phyloP scores from a whole-genome alignment of 2,797 vertebrate species.

The Cirrhinus mrigala region DNA sequence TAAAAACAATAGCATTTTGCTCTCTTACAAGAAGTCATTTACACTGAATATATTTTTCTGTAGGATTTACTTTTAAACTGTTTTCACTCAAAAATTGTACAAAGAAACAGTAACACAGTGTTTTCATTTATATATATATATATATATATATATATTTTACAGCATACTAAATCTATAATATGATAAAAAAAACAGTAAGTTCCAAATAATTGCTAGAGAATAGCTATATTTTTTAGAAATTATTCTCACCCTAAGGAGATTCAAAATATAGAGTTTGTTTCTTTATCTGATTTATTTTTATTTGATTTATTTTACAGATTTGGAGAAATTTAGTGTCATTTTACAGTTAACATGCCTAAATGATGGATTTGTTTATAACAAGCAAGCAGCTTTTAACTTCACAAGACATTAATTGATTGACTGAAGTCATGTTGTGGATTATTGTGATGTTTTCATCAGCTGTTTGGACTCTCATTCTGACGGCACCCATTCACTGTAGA shows the following conservation, averaged over 20 bases:
- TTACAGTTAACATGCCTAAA: neutral
- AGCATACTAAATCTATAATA: neutral
- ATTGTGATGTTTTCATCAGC: neutral
- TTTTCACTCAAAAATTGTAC: neutral
- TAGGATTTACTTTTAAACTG: neutral
- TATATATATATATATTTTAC: neutral
- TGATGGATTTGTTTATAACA: neutral
- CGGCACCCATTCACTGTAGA: neutral
- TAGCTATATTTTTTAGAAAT: neutral
- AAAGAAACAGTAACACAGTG: neutral
- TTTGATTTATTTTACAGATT: too few relatives aligned
- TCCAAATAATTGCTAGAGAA: neutral
- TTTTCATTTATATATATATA: neutral
- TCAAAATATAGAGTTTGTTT: neutral
- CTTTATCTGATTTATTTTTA: too few relatives aligned
- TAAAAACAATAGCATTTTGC: neutral
- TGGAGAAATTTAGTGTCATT: neutral
- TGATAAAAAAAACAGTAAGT: neutral
- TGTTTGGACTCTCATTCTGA: neutral
- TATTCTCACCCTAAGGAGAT: neutral
- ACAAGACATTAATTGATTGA: neutral
- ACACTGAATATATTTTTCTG: neutral
- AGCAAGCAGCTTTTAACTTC: neutral
- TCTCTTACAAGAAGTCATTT: neutral
- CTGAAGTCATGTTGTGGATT: too few relatives aligned